A percentile compares a stretch with the other conserved stretches of the same genome.
Conservation (phyloP, 1,140 invertebrate genomes). For the Leptonema lineaticorne region DNA sequence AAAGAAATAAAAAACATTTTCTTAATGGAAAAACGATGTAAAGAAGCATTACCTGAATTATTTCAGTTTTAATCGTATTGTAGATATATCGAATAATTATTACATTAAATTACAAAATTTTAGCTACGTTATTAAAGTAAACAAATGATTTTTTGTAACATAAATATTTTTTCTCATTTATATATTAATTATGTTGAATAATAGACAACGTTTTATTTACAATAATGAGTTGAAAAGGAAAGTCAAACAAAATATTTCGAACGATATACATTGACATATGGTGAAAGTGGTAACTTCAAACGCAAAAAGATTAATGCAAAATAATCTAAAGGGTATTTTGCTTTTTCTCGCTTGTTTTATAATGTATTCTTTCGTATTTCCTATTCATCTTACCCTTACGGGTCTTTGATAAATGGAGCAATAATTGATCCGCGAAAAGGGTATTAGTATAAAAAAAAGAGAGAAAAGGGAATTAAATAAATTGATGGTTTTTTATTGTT, state of each 20-base stretch:
- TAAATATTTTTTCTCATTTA: background rate
- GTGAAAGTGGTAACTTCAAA: background rate
- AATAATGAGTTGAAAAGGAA: background rate
- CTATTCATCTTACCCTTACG: background rate
- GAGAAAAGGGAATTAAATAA: background rate
- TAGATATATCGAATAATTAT: too few relatives aligned
- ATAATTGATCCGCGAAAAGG: conserved; percentile 1
- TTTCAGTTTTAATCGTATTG: conserved; percentile 13
- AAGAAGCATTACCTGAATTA: conserved; percentile 6
- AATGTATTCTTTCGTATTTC: background rate
- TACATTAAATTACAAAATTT: background rate
- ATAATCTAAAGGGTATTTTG: background rate
- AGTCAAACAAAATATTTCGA: background rate
- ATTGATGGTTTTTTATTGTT: conserved; percentile 8
- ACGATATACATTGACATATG: background rate
- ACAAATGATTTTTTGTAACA: background rate
- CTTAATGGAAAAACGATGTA: conserved; percentile 24
- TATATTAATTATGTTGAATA: background rate
- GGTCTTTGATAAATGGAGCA: background rate
- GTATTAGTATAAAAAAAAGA: conserved; percentile 1
- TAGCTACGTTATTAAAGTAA: background rate
- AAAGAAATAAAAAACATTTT: too few relatives aligned
- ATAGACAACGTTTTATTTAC: background rate
- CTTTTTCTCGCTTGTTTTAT: background rate
- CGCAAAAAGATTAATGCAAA: background rate